Percentiles rank a stretch among this genome's conserved stretches.
Conservation (phyloP, 92 coral and sea anemone species). For the Pocillopora meandrina region DNA sequence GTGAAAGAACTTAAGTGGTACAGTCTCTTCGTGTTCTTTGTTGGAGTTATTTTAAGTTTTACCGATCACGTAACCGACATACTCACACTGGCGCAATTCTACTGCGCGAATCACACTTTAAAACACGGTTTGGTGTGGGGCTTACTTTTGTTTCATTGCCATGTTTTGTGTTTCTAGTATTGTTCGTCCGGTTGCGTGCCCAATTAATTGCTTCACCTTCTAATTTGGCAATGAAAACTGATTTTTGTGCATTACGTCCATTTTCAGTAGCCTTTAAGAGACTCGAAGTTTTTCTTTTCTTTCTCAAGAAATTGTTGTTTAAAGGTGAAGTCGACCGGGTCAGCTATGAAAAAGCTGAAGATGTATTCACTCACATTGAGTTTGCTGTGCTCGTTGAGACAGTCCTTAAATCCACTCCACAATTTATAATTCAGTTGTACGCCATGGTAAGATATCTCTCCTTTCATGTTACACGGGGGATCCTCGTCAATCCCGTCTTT, state of each 20-base stretch:
- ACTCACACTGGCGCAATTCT: conserved; percentile 34
- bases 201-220: too few relatives aligned
- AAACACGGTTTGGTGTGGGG: conserved; percentile 39
- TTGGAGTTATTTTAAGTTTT: conserved; percentile 31
- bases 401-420: conserved; percentile 52
- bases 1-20: conserved; percentile 11
- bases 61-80: conserved; percentile 38
- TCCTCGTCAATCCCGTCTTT: too few relatives aligned
- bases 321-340: not conserved
- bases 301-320: conserved; percentile 11
- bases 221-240: not conserved
- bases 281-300: conserved; percentile 11
- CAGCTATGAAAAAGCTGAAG: not conserved
- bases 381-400: conserved; percentile 30
- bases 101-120: conserved; percentile 8
- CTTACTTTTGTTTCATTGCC: conserved; percentile 26
- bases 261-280: conserved; percentile 22
- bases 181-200: not conserved
- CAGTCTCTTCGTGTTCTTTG: conserved; percentile 14
- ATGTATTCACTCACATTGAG: not conserved
- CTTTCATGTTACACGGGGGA: too few relatives aligned
- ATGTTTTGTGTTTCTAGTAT: not conserved
- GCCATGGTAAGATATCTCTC: too few relatives aligned
- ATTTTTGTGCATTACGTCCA: conserved; percentile 20
- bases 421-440: conserved; percentile 59